Evolutionary conservation across 2,113 vertebrate genomes (phyloP).

Genomic region (Parus major): DNA sequence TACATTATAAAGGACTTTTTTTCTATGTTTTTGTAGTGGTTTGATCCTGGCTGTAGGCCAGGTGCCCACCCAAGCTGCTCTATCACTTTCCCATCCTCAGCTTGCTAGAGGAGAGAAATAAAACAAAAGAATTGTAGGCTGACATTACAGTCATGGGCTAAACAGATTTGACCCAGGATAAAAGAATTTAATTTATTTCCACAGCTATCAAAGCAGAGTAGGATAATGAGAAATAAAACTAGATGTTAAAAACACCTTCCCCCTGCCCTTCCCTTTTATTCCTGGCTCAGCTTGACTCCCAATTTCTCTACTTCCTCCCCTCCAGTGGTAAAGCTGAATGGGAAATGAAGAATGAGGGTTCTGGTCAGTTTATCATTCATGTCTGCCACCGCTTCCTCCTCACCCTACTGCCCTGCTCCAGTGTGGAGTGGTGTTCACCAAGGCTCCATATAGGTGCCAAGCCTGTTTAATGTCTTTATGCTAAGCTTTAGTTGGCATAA

Average conservation of each 20-base stretch:
- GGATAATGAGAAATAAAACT: not conserved
- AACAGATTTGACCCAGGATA: not conserved
- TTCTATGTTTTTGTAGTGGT: not conserved
- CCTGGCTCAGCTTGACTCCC: not conserved
- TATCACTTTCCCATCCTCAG: not conserved
- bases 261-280: not conserved
- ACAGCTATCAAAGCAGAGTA: not conserved
- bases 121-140: not conserved
- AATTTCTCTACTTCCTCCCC: not conserved
- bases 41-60: not conserved
- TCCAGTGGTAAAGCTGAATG: not conserved
- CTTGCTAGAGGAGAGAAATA: not conserved
- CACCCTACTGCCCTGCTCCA: not conserved
- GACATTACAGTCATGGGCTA: not conserved
- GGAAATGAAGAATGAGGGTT: not conserved
- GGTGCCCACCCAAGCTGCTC: not conserved
- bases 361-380: not conserved
- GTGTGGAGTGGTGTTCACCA: not conserved
- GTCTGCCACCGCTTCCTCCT: not conserved
- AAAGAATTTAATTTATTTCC: not conserved
- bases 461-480: not conserved
- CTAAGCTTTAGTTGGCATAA: not conserved
- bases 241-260: not conserved
- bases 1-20: not conserved
- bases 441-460: not conserved